Evolutionary conservation across 1,140 invertebrate genomes (phyloP).

Genomic region (Chlorops oryzae): DNA sequence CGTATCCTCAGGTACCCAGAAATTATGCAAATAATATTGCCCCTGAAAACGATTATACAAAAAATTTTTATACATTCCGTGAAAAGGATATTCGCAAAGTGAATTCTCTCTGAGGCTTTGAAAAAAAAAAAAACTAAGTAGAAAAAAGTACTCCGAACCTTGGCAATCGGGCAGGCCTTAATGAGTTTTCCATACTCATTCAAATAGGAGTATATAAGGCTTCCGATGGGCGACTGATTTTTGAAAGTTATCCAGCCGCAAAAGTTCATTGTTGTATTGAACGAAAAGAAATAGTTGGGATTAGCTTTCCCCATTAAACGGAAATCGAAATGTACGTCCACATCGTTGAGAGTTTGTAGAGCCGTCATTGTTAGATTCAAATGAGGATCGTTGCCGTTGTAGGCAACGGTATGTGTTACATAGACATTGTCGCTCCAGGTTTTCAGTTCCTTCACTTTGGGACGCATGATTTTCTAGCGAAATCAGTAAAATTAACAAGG

Average conservation of each 20-base stretch:
- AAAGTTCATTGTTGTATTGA: constrained; percentile 35
- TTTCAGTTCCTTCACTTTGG: constrained; percentile 36
- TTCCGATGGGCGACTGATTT: constrained; percentile 33
- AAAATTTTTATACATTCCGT: background rate
- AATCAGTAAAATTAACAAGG: too few relatives aligned
- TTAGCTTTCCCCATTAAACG: constrained; percentile 31
- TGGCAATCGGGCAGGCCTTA: constrained; percentile 33
- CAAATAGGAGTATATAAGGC: constrained; percentile 28
- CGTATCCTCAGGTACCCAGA: constrained; percentile 43
- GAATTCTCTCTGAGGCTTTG: too few relatives aligned
- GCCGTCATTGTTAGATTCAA: constrained; percentile 38
- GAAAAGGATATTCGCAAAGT: background rate
- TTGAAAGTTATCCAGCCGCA: constrained; percentile 32
- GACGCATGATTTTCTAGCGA: constrained; percentile 40
- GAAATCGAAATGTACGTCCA: constrained; percentile 31
- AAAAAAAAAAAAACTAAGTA: background rate
- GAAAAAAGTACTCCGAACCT: constrained; percentile 19
- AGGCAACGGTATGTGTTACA: constrained; percentile 31
- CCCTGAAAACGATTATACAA: constrained; percentile 39
- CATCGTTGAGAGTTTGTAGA: constrained; percentile 25
- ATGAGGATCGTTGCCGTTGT: constrained; percentile 34
- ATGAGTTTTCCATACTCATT: constrained; percentile 36
- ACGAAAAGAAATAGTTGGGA: constrained; percentile 22
- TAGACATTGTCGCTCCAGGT: constrained; percentile 38
- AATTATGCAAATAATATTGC: constrained; percentile 38